Percentiles rank a stretch among this genome's conserved stretches.
phyloP scores from a whole-genome alignment of 2,888 invertebrate species.

The Epicampocera succincta region DNA sequence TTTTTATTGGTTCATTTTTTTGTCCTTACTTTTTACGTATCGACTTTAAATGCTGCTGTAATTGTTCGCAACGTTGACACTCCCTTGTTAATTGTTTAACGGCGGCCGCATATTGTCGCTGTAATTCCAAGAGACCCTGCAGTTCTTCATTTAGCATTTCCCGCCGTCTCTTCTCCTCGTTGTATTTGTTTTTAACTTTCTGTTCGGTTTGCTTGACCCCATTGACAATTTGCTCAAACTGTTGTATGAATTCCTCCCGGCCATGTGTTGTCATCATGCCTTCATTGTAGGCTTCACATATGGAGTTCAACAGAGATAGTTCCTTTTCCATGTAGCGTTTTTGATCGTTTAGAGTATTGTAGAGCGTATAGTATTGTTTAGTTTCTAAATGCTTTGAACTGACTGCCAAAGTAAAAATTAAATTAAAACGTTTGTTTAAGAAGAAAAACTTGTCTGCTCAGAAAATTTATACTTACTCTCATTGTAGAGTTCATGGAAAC shows the following conservation, averaged over 20 bases:
- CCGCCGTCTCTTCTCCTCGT: conserved; percentile 86
- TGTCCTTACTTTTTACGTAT: conserved; percentile 76
- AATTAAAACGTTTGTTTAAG: neutral
- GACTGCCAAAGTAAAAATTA: conserved; percentile 83
- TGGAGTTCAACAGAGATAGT: conserved; percentile 92
- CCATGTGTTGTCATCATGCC: conserved; percentile 91
- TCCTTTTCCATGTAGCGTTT: conserved; percentile 96
- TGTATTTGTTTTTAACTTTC: conserved; percentile 86
- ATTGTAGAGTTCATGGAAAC: conserved; percentile 97
- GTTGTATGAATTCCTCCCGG: conserved; percentile 93
- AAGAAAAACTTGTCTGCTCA: neutral
- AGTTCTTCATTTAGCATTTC: conserved; percentile 86
- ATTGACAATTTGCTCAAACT: conserved; percentile 94
- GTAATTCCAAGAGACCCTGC: conserved; percentile 85
- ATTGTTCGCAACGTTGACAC: conserved; percentile 86
- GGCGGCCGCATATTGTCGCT: conserved; percentile 89
- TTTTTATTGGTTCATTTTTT: too few relatives aligned
- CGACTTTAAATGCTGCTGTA: conserved; percentile 80
- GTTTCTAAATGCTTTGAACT: conserved; percentile 98
- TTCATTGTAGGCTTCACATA: conserved; percentile 92
- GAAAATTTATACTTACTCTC: conserved; percentile 84
- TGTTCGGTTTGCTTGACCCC: conserved; percentile 93
- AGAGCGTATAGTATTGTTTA: conserved; percentile 97
- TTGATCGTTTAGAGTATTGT: conserved; percentile 97
- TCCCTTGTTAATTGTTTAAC: conserved; percentile 89